Percentiles rank a stretch among this genome's conserved stretches.
Evolutionary conservation across 37 sponge, comb jelly and placozoan genomes (phyloP).

Genomic region (Trichoplax adhaerens): DNA sequence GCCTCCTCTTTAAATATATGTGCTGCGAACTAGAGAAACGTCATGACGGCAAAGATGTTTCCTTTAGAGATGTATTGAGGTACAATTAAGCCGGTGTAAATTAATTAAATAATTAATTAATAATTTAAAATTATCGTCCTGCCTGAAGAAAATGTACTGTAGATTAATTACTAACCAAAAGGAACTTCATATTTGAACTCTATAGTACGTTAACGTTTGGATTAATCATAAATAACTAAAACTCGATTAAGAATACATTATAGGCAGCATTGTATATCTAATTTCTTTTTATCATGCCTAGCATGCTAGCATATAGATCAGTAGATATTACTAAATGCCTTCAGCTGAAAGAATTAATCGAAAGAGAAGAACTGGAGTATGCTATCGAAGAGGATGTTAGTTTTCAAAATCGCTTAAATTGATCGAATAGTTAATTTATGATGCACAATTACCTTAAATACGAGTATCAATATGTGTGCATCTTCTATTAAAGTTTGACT

Average conservation of each 20-base stretch:
- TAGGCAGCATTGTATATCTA: background rate
- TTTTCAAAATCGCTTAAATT: background rate
- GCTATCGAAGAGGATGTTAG: conserved; percentile 59
- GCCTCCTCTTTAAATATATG: conserved; percentile 44
- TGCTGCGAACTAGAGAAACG: conserved; percentile 27
- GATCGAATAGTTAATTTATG: too few species aligned
- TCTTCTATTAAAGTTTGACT: too few species aligned
- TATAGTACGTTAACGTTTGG: conserved; percentile 1
- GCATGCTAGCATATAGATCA: conserved; percentile 41
- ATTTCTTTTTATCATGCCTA: conserved; percentile 2
- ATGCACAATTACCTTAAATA: too few species aligned
- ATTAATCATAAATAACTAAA: too few species aligned
- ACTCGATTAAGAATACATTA: background rate
- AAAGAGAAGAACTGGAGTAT: conserved; percentile 38
- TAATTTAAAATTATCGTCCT: too few species aligned
- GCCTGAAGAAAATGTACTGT: too few species aligned
- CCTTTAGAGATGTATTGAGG: too few species aligned
- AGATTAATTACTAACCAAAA: too few species aligned
- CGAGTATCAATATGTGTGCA: too few species aligned
- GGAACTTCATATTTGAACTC: background rate
- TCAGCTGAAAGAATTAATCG: conserved; percentile 36
- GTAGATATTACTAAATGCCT: conserved; percentile 44
- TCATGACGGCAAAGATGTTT: too few species aligned
- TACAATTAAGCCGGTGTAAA: too few species aligned
- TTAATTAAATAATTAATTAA: too few species aligned